These are phyloP conservation scores for Chelon auratus DNA, from an alignment of 2,797 vertebrate species.

Conservation along the genomic window DNA sequence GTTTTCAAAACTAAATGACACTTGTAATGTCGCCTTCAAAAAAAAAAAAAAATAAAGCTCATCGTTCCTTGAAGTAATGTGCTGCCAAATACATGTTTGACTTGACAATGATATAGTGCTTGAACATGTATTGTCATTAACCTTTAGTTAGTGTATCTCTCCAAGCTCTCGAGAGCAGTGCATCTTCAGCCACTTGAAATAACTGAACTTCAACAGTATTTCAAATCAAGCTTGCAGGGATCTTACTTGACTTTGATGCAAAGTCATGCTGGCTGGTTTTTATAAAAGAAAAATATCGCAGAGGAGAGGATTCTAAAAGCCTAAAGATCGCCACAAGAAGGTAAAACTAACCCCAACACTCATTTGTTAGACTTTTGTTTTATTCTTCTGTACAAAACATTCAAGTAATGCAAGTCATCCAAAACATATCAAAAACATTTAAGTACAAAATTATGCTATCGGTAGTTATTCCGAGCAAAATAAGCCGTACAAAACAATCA, in stretches of 20 bases:
- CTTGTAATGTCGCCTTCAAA: slow-evolving; percentile 77
- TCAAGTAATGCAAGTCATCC: slow-evolving; percentile 79
- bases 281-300: slow-evolving; percentile 87
- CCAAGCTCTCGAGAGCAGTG: slow-evolving; percentile 78
- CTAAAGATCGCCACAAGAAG: slow-evolving; percentile 88
- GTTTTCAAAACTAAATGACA: slow-evolving; percentile 79
- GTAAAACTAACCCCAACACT: slow-evolving; percentile 89
- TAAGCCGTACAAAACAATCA: slow-evolving; percentile 76
- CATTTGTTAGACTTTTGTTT: slow-evolving; percentile 82
- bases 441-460: slow-evolving; percentile 76
- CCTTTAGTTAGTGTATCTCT: slow-evolving; percentile 79
- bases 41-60: slow-evolving; percentile 74
- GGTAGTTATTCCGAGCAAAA: slow-evolving; percentile 80
- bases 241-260: slow-evolving; percentile 87
- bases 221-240: slow-evolving; percentile 87
- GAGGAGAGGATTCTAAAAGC: slow-evolving; percentile 88
- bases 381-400: slow-evolving; percentile 78
- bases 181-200: slow-evolving; percentile 83
- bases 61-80: slow-evolving; percentile 81
- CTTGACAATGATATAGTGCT: slow-evolving; percentile 78
- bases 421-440: slow-evolving; percentile 76
- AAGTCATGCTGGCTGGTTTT: slow-evolving; percentile 86
- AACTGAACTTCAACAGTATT: slow-evolving; percentile 85
- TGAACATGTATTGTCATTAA: slow-evolving; percentile 81
- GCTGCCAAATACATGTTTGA: slow-evolving; percentile 82